Conservation (phyloP, 1,140 invertebrate genomes). For the Drosophila eugracilis region DNA sequence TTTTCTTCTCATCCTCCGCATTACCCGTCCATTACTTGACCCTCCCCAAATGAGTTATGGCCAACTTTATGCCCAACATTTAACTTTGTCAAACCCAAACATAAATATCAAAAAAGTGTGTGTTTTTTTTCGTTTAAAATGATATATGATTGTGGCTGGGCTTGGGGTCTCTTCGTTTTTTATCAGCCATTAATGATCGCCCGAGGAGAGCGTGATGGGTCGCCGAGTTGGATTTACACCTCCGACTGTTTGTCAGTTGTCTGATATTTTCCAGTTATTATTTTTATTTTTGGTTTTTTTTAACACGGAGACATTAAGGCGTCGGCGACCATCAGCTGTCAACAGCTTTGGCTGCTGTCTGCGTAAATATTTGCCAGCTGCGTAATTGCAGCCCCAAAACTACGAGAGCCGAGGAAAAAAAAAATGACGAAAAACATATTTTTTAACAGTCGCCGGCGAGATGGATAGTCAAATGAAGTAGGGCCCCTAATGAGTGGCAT, state of each 20-base stretch:
- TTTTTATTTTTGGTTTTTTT: slow-evolving; percentile 22
- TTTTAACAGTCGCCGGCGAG: slow-evolving; percentile 10
- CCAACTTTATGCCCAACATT: slow-evolving; percentile 28
- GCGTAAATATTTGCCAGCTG: slow-evolving; percentile 59
- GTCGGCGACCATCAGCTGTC: slow-evolving; percentile 51
- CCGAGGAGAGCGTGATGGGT: slow-evolving; percentile 41
- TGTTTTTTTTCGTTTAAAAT: slow-evolving; percentile 30
- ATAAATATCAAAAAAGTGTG: slow-evolving; percentile 43
- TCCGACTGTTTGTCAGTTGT: slow-evolving; percentile 40
- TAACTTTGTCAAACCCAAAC: slow-evolving; percentile 50
- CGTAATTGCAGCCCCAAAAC: slow-evolving; percentile 56
- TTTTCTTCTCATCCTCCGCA: neutral
- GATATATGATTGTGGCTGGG: slow-evolving; percentile 24
- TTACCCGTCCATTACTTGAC: slow-evolving; percentile 17
- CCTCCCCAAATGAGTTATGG: slow-evolving; percentile 27
- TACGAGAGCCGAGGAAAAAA: slow-evolving; percentile 12
- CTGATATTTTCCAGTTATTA: slow-evolving; percentile 43
- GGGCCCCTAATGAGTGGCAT: slow-evolving; percentile 42
- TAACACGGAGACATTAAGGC: slow-evolving; percentile 30
- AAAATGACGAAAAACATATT: slow-evolving; percentile 17
- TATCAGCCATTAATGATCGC: slow-evolving; percentile 59
- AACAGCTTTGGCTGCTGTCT: slow-evolving; percentile 52
- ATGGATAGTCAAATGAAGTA: slow-evolving; percentile 33
- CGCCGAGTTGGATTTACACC: slow-evolving; percentile 39
- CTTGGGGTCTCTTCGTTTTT: slow-evolving; percentile 24